phyloP scores from a whole-genome alignment of 2,797 vertebrate genomes.

The Melopsittacus undulatus region DNA sequence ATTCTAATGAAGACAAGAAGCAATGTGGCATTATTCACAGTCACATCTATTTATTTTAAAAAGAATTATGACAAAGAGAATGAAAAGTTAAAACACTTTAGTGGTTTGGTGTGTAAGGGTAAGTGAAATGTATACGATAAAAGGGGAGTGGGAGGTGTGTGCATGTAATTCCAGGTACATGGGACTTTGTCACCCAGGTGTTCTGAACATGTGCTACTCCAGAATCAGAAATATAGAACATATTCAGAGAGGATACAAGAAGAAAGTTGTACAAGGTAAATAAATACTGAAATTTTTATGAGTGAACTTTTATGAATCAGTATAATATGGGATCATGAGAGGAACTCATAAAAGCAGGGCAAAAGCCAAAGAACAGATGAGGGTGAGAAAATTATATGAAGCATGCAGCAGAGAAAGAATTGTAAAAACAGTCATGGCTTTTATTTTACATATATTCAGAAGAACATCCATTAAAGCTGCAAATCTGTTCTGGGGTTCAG shows the following conservation, averaged over 20 bases:
- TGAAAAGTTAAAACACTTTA: not conserved
- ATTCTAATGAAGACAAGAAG: not conserved
- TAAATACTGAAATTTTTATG: constrained; percentile 58
- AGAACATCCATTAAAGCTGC: not conserved
- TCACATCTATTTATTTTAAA: not conserved
- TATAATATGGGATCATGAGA: not conserved
- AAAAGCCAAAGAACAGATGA: constrained; percentile 28
- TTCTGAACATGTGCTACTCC: not conserved
- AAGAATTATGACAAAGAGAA: not conserved
- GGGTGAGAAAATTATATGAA: not conserved
- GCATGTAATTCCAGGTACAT: not conserved
- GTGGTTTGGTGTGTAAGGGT: not conserved
- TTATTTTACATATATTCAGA: not conserved
- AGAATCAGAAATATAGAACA: constrained; percentile 60
- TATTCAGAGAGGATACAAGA: not conserved
- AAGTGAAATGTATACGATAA: not conserved
- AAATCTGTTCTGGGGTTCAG: constrained; percentile 15
- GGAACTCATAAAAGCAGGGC: constrained; percentile 52
- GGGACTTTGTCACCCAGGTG: not conserved
- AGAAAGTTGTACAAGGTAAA: constrained; percentile 21
- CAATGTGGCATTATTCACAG: not conserved
- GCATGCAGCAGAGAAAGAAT: not conserved
- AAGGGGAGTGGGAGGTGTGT: not conserved
- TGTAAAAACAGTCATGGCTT: not conserved
- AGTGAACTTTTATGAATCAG: constrained; percentile 13